Evolutionary conservation across 2,797 vertebrate species (phyloP), one percentile per base, ranked within the genome.

Genomic region (Microchirus variegatus): DNA sequence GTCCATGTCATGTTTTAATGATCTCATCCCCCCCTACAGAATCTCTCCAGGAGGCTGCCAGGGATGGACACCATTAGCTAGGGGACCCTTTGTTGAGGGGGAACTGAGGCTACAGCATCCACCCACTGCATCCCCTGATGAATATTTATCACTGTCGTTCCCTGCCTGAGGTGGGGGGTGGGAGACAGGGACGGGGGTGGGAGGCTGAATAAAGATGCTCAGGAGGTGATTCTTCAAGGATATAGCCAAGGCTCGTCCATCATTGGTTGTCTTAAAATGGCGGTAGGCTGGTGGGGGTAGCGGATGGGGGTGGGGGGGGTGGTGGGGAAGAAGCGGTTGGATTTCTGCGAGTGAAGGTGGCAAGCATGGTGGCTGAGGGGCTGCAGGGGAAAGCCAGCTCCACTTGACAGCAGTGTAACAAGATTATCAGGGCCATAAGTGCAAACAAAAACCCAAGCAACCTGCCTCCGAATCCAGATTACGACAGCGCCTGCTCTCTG

Each of bases 351-450:
- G 65, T 65, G 59, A 74, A 83, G 83, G 82, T 87, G 88, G 85
- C 82, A 82, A 53, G 55, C 74, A 59, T 80, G 85, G 81, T 80
- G 83, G 85, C 81, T 81, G 73, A 69, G 81, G 79, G 79, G 82
- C 77, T 83, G 85, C 76, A 66, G 78, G 80, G 86, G 86, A 86
- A 78, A 83, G 85, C 81, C 78, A 67, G 77, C 82, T 83, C 81
- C 84, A 91, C 89, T 90, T 92, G 90, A 91, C 91, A 91, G 87
- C 82, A 66, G 86, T 74, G 83, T 89, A 89, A 91, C 88, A 79
- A 87, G 89, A 91, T 91, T 89, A 92, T 90, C 84, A 88, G 84
- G 85, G 80, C 86, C 84, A 88, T 83, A 84, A 89, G 88, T 89
- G 86, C 88, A 89, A 88, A 88, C 85, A 86, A 87, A 90, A 88